phyloP scores from a whole-genome alignment of 2,797 vertebrate genomes.

The Pseudochirops cupreus region DNA sequence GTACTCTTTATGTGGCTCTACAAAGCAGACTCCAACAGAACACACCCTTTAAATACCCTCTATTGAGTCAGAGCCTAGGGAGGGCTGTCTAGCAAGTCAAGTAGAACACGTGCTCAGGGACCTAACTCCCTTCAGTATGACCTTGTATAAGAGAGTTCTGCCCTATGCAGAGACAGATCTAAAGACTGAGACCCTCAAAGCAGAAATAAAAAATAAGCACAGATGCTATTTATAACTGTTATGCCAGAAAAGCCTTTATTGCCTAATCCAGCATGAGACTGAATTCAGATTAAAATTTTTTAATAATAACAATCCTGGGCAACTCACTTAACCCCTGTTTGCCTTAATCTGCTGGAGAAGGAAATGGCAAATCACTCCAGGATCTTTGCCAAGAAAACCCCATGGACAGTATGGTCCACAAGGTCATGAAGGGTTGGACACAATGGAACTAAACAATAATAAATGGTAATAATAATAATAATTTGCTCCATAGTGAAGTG shows the following conservation, averaged over 20 bases:
- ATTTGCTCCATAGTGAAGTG: conserved; percentile 45
- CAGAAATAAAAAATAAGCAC: conserved; percentile 39
- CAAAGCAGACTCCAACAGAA: conserved; percentile 1
- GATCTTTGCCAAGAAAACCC: neutral
- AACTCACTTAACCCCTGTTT: neutral
- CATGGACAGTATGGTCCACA: neutral
- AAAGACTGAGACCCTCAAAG: conserved; percentile 38
- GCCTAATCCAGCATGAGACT: conserved; percentile 27
- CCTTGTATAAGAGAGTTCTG: conserved; percentile 25
- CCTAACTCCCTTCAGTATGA: conserved; percentile 3
- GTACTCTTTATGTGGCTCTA: conserved; percentile 17
- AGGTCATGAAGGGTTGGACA: neutral
- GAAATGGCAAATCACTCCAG: neutral
- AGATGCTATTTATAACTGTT: conserved; percentile 45
- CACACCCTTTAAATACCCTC: conserved; percentile 45
- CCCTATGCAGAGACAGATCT: conserved; percentile 18
- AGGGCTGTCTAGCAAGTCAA: neutral
- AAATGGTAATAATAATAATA: conserved; percentile 20
- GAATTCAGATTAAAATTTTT: neutral
- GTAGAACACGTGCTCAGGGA: neutral
- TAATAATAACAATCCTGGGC: neutral
- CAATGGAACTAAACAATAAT: neutral
- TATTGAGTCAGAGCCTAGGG: neutral
- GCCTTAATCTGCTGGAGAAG: neutral
- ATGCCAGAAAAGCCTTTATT: conserved; percentile 12